A percentile compares a stretch with the other conserved stretches of the same genome.
These are phyloP conservation scores for Montipora sp. DNA, from an alignment of 64 coral and sea anemone genomes.

Conservation along the genomic window DNA sequence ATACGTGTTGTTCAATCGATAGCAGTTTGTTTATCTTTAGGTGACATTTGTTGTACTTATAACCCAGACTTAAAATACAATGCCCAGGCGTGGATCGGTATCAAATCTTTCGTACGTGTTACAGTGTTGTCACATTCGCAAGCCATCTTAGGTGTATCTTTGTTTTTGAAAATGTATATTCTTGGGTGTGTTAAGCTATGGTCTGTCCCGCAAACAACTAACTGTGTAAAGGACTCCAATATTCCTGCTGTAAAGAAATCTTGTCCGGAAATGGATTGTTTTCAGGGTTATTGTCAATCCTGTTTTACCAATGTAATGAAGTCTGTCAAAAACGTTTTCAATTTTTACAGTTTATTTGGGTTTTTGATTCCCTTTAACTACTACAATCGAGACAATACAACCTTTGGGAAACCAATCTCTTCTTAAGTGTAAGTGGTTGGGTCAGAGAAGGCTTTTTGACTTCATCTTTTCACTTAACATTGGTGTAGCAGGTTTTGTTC, in stretches of 20 bases:
- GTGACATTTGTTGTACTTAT: conserved; percentile 37
- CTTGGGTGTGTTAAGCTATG: too few relatives aligned
- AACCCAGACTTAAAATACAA: conserved; percentile 12
- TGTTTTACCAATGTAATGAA: background rate
- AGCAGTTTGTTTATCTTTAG: conserved; percentile 34
- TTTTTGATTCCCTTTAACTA: background rate
- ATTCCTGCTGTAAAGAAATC: conserved; percentile 15
- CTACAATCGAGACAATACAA: background rate
- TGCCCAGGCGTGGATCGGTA: background rate
- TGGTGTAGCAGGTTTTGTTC: background rate
- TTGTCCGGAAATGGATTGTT: conserved; percentile 22
- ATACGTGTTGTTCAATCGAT: conserved; percentile 20
- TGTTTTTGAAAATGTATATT: too few relatives aligned
- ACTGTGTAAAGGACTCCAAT: background rate
- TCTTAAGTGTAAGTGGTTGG: background rate
- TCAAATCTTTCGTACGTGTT: conserved; percentile 6
- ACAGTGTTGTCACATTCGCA: background rate
- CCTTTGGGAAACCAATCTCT: background rate
- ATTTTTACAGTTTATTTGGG: background rate
- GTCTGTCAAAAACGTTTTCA: conserved; percentile 10
- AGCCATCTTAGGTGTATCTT: background rate
- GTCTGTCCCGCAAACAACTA: too few relatives aligned
- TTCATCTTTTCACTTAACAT: background rate
- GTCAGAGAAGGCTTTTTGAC: conserved; percentile 7
- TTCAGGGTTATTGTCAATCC: conserved; percentile 5